phyloP scores from a whole-genome alignment of 2,113 vertebrate species.

The Coturnix japonica region DNA sequence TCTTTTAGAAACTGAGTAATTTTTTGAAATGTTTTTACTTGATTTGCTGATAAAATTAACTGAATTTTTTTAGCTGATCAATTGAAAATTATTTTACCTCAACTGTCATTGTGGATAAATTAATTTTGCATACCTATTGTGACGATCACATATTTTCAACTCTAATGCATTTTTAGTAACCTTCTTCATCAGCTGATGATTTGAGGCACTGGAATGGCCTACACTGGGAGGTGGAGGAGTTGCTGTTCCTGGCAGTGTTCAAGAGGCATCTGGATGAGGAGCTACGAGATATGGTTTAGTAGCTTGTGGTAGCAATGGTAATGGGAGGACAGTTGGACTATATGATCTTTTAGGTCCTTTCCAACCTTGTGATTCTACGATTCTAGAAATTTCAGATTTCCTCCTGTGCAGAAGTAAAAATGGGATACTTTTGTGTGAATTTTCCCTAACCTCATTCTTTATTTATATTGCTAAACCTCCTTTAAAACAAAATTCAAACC shows the following conservation, averaged over 20 bases:
- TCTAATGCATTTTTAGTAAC: constrained; percentile 82
- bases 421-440: constrained; percentile 56
- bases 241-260: too few relatives aligned
- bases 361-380: too few relatives aligned
- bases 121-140: constrained; percentile 75
- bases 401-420: constrained; percentile 65
- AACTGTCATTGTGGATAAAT: constrained; percentile 73
- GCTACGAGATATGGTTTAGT: too few relatives aligned
- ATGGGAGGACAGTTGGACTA: too few relatives aligned
- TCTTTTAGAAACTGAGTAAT: not conserved
- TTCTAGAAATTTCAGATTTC: constrained; percentile 75
- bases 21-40: constrained; percentile 40
- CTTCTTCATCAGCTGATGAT: constrained; percentile 70
- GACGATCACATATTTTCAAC: constrained; percentile 77
- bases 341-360: too few relatives aligned
- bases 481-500: constrained; percentile 60
- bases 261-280: too few relatives aligned
- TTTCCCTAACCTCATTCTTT: constrained; percentile 62
- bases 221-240: too few relatives aligned
- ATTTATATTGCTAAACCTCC: constrained; percentile 58
- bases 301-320: too few relatives aligned
- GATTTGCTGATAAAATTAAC: constrained; percentile 67
- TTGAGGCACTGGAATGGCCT: constrained; percentile 9
- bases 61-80: constrained; percentile 66
- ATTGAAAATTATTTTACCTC: constrained; percentile 74